Base-by-base conservation (phyloP, 2,888 invertebrate genomes). In the Caenorhabditis afra region DNA sequence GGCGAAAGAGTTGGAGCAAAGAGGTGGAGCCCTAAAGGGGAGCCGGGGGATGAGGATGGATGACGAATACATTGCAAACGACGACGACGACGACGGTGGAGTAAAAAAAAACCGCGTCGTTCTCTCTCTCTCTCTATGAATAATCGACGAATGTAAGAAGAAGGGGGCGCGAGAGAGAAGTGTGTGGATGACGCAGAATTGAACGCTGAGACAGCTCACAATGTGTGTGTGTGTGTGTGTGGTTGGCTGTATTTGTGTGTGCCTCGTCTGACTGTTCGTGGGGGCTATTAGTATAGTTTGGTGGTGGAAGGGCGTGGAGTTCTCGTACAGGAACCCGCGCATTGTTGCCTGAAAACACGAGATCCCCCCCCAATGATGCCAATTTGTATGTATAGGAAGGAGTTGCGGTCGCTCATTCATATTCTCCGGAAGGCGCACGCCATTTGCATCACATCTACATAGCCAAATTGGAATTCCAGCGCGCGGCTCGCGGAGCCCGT, bases 401-500 rank as follows among this genome's bases (percentile, higher is more conserved):
- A n/a, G n/a, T n/a, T n/a, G n/a, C n/a, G n/a, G n/a, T n/a, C n/a
- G 61, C 71, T 71, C 71, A 71, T 74, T 65, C 57, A 65, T 49
- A 74, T 74, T 74, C 74, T 58, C n/a, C n/a, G 59, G n/a, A 65
- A 74, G 71, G 61, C 66, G 61, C 71, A 61, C 59, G 53, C 47
- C 53, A 78, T 78, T 78, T 71, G 66, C 77, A 78, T 78, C 20
- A 41, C 49, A 78, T 78, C 77, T 78, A 61, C 77, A 78, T 78
- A 68, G 49, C 57, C n/a, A 55, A 65, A 29, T 41, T 59, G 23
- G 29, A 16, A 10, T 16, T 18, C 47, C 16, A 7, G 47, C 47
- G n/a, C 18, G 18, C 16, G 16, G 18, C 18, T 18, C 47, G 18
- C 16, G 47, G n/a, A n/a, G n/a, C n/a, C n/a, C n/a, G n/a, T n/a